Conservation (phyloP, 2,888 invertebrate species). For the Cabera pusaria region DNA sequence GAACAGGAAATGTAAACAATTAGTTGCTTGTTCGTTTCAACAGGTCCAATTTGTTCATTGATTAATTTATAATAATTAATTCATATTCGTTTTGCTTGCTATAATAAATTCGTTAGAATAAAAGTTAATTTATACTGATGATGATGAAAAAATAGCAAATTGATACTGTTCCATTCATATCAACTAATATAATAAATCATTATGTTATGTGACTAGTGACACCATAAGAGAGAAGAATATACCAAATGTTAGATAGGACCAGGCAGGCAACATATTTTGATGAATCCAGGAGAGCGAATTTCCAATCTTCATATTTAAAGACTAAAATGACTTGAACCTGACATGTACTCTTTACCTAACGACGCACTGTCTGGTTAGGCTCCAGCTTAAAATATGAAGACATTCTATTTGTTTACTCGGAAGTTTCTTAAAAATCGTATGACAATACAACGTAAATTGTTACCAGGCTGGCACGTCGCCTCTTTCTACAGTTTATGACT, state of each 20-base stretch:
- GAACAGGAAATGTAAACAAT: slow-evolving; percentile 72
- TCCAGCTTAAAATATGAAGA: slow-evolving; percentile 5
- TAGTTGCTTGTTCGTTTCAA: slow-evolving; percentile 38
- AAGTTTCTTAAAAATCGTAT: slow-evolving; percentile 54
- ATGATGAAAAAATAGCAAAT: no score
- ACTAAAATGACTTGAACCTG: no score
- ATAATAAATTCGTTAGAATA: no score
- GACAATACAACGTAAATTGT: slow-evolving; percentile 74
- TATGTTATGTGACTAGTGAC: no score
- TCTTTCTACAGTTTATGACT: slow-evolving; percentile 63
- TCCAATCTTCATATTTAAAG: slow-evolving; percentile 7
- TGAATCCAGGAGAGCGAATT: background rate
- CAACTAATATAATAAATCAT: no score
- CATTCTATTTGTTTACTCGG: slow-evolving; percentile 40
- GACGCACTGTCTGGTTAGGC: slow-evolving; percentile 6
- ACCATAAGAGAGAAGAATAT: no score
- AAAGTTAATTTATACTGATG: no score
- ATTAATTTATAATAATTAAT: slow-evolving; percentile 30
- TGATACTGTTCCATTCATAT: no score
- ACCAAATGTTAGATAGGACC: no score
- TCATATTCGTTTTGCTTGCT: slow-evolving; percentile 13
- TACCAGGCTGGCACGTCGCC: slow-evolving; percentile 42
- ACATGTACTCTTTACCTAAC: no score
- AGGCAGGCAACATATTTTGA: no score
- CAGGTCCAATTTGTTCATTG: slow-evolving; percentile 31